phyloP scores from a whole-genome alignment of 1,140 invertebrate species.

The Maconellicoccus hirsutus region DNA sequence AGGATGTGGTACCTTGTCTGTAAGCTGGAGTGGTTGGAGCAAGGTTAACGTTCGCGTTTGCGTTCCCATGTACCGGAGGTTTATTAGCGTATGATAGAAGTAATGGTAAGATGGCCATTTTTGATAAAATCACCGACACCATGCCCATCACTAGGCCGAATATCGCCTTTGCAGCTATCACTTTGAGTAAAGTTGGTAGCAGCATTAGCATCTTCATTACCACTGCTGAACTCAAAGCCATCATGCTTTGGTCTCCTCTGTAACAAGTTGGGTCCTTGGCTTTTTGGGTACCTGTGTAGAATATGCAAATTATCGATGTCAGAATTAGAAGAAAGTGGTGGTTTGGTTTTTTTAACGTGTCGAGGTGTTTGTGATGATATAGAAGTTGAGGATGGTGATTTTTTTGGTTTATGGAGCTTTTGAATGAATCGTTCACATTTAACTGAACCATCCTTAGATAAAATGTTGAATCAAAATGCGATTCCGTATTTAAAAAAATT shows the following conservation, averaged over 20 bases:
- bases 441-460: no score
- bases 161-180: neutral
- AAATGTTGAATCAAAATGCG: no score
- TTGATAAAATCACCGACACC: constrained; percentile 3
- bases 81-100: neutral
- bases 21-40: neutral
- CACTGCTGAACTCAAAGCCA: constrained; percentile 5
- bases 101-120: constrained; percentile 12
- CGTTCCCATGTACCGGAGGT: neutral
- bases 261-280: constrained; percentile 9
- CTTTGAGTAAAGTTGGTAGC: neutral
- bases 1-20: neutral
- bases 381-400: no score
- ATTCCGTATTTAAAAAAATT: no score
- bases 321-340: no score
- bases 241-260: constrained; percentile 12
- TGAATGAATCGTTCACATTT: no score
- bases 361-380: no score
- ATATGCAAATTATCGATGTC: no score
- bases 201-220: constrained; percentile 14
- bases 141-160: constrained; percentile 7
- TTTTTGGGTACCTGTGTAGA: neutral
- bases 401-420: no score
- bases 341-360: no score
- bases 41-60: neutral